Conservation (phyloP, 2,888 invertebrate genomes). For the Unio delphinus region DNA sequence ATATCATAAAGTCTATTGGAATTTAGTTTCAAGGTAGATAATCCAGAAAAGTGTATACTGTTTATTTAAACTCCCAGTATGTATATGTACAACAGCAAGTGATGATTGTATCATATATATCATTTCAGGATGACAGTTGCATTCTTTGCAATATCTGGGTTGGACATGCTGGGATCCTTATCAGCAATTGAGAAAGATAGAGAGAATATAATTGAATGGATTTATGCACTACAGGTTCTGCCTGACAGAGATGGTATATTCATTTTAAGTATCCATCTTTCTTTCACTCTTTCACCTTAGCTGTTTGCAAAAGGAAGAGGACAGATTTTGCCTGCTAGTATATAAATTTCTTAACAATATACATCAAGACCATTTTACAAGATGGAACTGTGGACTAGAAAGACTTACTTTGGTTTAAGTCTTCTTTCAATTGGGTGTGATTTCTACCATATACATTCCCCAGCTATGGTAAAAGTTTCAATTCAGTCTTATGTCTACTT, state of each 20-base stretch:
- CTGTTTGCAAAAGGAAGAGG: not conserved
- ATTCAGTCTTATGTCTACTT: too few species aligned
- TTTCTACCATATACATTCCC: too few species aligned
- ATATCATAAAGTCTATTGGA: not conserved
- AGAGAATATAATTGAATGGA: conserved; percentile 88
- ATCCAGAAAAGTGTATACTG: too few species aligned
- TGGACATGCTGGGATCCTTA: conserved; percentile 89
- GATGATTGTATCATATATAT: too few species aligned
- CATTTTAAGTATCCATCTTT: not conserved
- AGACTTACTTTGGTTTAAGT: too few species aligned
- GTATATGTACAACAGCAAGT: not conserved
- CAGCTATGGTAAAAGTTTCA: too few species aligned
- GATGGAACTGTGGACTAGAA: too few species aligned
- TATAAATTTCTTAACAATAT: too few species aligned
- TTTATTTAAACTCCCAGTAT: not conserved
- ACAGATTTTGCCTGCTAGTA: not conserved
- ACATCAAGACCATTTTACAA: too few species aligned
- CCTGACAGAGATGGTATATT: conserved; percentile 72
- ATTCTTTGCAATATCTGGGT: conserved; percentile 92
- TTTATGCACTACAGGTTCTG: conserved; percentile 88
- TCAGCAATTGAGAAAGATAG: conserved; percentile 80
- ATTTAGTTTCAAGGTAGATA: too few species aligned
- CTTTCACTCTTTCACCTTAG: not conserved
- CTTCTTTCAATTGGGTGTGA: too few species aligned
- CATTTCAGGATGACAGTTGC: conserved; percentile 70